Evolutionary conservation across 2,888 invertebrate species (phyloP), one percentile per base, ranked within the genome.

Genomic region (Proisotoma minuta): DNA sequence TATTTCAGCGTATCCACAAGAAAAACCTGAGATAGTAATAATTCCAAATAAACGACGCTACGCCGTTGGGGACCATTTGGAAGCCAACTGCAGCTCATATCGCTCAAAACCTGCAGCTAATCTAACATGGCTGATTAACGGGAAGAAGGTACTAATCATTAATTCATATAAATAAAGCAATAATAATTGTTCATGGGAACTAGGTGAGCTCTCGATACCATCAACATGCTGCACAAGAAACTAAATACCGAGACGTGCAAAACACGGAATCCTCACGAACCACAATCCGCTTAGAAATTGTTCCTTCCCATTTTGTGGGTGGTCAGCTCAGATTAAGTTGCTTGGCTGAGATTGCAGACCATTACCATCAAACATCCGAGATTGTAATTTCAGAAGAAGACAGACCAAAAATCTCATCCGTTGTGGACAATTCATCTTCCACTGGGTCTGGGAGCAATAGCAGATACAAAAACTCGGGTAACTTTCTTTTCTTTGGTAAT

Each of bases 61-160:
- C 57, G 61, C 66, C 52, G 61, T 66, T 59, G 66, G 66, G 22
- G 66, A 66, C 60, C 26, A 56, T 24, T 23, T 66, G 26, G 63
- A 63, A 53, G 66, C 66, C 61, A 66, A 66, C 50, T 66, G 66
- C 53, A 66, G 61, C 53, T 66, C 66, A 53, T 59, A 62, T 66
- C 63, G 66, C 63, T 66, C 66, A 62, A 66, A 66, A 62, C 66
- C 66, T 48, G 63, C 66, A 40, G 66, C 66, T 23, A 66, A 66
- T 62, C 59, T 66, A 5, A 66, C 66, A 26, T 66, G 66, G 66
- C 54, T 59, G 48, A 63, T 66, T 28, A 66, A 66, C 59, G 63
- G 60, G 23, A 27, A 63, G n/a, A 47, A 53, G 66, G 66, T 66
- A 59, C 24, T 24, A 10, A 39, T 47, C 5, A 8, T 34, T 34